Conservation (phyloP, 2,888 invertebrate species). For the Dryomyza anilis region DNA sequence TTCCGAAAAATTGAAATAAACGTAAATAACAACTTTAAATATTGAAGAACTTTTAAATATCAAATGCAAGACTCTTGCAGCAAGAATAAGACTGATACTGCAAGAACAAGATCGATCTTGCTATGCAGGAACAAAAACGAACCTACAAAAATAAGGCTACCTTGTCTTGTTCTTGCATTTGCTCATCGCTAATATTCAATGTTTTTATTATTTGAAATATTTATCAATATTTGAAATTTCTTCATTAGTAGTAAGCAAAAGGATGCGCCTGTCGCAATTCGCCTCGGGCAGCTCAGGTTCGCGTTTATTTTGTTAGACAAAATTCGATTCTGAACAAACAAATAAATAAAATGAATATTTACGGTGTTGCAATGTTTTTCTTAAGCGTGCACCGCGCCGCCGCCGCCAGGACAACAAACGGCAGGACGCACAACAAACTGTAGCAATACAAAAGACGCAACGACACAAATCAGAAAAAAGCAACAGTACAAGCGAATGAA, state of each 20-base stretch:
- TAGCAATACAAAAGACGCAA: background rate
- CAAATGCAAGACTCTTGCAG: too few relatives aligned
- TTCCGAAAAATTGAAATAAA: too few relatives aligned
- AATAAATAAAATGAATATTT: conserved; percentile 3
- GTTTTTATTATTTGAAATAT: too few relatives aligned
- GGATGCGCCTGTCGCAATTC: conserved; percentile 8
- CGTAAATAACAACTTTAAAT: too few relatives aligned
- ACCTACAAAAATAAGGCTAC: too few relatives aligned
- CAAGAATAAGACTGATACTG: background rate
- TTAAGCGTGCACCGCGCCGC: background rate
- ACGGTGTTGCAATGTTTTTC: background rate
- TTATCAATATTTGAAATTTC: too few relatives aligned
- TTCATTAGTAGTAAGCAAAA: too few relatives aligned
- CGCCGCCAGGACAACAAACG: background rate
- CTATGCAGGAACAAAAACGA: too few relatives aligned
- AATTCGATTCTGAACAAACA: background rate
- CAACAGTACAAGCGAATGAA: conserved; percentile 45
- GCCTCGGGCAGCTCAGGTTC: background rate
- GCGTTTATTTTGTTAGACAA: conserved; percentile 4
- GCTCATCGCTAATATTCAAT: too few relatives aligned
- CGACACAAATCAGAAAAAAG: conserved; percentile 44
- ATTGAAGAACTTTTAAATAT: too few relatives aligned
- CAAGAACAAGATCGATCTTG: too few relatives aligned
- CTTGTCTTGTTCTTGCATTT: too few relatives aligned
- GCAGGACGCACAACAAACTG: background rate